phyloP scores from a whole-genome alignment of 2,113 vertebrate genomes.

The Sinocyclocheilus maitianheensis region DNA sequence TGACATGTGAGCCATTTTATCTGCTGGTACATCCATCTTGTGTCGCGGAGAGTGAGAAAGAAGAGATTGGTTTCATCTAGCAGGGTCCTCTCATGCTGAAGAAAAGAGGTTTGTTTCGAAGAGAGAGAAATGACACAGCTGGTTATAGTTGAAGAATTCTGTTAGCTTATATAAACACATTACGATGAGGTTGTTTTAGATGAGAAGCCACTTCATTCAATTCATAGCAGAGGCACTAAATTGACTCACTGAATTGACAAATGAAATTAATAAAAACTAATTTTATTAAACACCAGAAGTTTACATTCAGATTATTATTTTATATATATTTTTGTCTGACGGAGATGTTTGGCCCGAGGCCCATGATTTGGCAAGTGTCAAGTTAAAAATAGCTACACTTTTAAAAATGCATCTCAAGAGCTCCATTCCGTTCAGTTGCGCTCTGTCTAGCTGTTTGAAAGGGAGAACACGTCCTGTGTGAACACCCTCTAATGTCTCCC shows the following conservation, averaged over 20 bases:
- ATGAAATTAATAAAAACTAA: neutral
- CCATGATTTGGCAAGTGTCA: neutral
- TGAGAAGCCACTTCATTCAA: neutral
- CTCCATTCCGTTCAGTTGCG: neutral
- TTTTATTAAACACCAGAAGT: neutral
- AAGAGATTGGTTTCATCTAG: conserved; percentile 4
- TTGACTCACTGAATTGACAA: neutral
- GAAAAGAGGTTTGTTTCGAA: neutral
- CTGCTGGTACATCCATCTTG: neutral
- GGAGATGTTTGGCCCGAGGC: neutral
- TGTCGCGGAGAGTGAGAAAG: neutral
- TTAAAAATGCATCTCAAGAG: neutral
- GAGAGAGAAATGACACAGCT: neutral
- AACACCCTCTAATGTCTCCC: conserved; percentile 24
- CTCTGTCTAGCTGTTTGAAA: conserved; percentile 2
- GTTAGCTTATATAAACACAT: neutral
- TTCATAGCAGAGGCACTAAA: neutral
- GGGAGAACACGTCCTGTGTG: conserved; percentile 27
- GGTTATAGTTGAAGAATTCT: neutral
- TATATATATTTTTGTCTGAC: neutral
- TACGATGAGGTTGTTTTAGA: neutral
- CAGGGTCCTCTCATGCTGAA: neutral
- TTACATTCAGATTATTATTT: neutral
- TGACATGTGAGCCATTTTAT: conserved; percentile 10
- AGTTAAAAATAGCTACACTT: neutral